Evolutionary conservation across 2,797 vertebrate genomes (phyloP).

Genomic region (Rhincodon typus): DNA sequence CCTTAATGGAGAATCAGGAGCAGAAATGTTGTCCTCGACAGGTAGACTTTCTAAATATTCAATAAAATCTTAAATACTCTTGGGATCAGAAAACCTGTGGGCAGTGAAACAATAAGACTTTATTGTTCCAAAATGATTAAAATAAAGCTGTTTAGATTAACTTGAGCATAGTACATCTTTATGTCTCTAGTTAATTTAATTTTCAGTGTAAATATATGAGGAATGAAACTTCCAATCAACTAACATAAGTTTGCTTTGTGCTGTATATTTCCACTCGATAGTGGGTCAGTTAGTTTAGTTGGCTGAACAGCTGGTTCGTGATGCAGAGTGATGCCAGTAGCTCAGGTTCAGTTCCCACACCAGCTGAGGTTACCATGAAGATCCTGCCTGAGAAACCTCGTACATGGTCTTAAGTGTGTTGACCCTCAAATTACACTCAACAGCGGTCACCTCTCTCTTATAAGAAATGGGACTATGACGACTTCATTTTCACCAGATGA

Average conservation of each 20-base stretch:
- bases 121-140: not conserved
- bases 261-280: not conserved
- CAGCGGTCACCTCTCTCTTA: too few species aligned
- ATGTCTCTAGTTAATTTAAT: not conserved
- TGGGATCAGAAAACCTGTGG: not conserved
- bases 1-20: slow-evolving; percentile 42
- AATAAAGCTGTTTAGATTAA: not conserved
- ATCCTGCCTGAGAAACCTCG: too few species aligned
- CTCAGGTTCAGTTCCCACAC: too few species aligned
- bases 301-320: too few species aligned
- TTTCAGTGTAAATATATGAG: not conserved
- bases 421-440: too few species aligned
- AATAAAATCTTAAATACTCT: not conserved
- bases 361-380: too few species aligned
- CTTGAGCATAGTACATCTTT: not conserved
- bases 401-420: too few species aligned
- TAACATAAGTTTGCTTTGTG: not conserved
- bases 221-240: not conserved
- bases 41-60: not conserved
- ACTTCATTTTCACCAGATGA: not conserved
- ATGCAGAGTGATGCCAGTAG: too few species aligned
- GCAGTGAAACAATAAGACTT: not conserved
- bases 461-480: too few species aligned
- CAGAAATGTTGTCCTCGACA: slow-evolving; percentile 36
- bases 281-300: too few species aligned